Evolutionary conservation across 2,888 invertebrate species (phyloP), one percentile per base, ranked within the genome.

Genomic region (Mechanitis mazaeus): DNA sequence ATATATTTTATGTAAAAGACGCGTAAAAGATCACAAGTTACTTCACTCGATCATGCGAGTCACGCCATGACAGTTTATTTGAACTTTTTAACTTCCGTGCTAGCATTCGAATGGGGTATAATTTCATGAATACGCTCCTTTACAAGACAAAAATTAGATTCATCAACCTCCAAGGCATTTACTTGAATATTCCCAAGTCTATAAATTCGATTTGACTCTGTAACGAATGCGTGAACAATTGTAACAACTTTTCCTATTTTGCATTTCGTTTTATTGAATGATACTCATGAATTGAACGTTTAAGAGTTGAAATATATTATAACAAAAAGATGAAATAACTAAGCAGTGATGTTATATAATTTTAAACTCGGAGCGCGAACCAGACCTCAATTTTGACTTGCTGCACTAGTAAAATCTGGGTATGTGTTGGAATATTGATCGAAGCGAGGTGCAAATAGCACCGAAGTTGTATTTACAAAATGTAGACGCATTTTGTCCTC

Each of bases 1-100:
- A 47, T 50, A 11, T 31, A 50, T 31, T 50, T 31, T 31, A 31
- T 9, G 28, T 50, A 31, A 50, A 50, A 28, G n/a, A 31, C 28
- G 31, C n/a, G n/a, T 31, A 11, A 20, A 11, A 28, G 50, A 50
- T 31, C 50, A 47, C 47, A 50, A 50, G 50, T 31, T 31, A 1
- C 0, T 5, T 31, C 31, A 46, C 54, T 64, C 64, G 75, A 83
- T 86, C 79, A 73, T 85, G 83, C 87, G 69, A 86, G 88, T 87
- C 88, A 88, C 88, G 88, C 71, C 75, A 78, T 78, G 83, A 84
- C 88, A 86, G 87, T 89, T 88, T 87, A 85, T 87, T 87, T 81
- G 81, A 85, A 87, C 85, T 87, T 86, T 83, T 80, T 81, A 87
- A 89, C 84, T 87, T 82, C 78, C 75, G 76, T 76, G 75, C 73